A percentile compares a stretch with the other conserved stretches of the same genome.
These are phyloP conservation scores for Adrianichthys oophorus DNA, from an alignment of 2,797 vertebrate genomes.

Conservation along the genomic window DNA sequence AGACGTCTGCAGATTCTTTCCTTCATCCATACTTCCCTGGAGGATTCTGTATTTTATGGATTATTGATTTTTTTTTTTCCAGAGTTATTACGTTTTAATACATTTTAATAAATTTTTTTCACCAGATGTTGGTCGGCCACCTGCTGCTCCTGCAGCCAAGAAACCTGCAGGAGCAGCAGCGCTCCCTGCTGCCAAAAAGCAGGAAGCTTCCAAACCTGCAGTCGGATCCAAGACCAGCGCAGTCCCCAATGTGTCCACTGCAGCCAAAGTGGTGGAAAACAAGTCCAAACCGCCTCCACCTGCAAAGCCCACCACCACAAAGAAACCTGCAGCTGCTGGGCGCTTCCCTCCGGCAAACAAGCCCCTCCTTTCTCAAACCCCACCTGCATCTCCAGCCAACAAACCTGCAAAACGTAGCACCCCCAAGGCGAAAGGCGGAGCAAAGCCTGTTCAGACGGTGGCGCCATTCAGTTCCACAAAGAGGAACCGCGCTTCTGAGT, in stretches of 20 bases:
- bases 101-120: not conserved
- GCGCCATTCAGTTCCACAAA: slow-evolving; percentile 47
- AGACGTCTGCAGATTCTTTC: not conserved
- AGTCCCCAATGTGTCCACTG: slow-evolving; percentile 43
- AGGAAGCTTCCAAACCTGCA: slow-evolving; percentile 55
- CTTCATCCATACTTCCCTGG: not conserved
- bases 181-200: slow-evolving; percentile 58
- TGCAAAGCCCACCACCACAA: slow-evolving; percentile 38
- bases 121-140: slow-evolving; percentile 69
- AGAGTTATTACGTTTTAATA: slow-evolving; percentile 7
- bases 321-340: slow-evolving; percentile 47
- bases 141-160: slow-evolving; percentile 44
- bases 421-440: slow-evolving; percentile 38
- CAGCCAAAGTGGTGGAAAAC: slow-evolving; percentile 34
- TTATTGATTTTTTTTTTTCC: not conserved
- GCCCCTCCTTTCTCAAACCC: slow-evolving; percentile 36
- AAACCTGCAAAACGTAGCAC: slow-evolving; percentile 39
- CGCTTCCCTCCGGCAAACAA: slow-evolving; percentile 32
- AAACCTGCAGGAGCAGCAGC: slow-evolving; percentile 48
- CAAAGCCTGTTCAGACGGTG: slow-evolving; percentile 71
- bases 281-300: slow-evolving; percentile 59
- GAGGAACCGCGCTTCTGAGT: slow-evolving; percentile 25
- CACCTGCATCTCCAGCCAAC: slow-evolving; percentile 45
- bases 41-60: too few relatives aligned
- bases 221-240: slow-evolving; percentile 34